Evolutionary conservation across 2,113 vertebrate genomes (phyloP).

Genomic region (Cephalopholis sonnerati): DNA sequence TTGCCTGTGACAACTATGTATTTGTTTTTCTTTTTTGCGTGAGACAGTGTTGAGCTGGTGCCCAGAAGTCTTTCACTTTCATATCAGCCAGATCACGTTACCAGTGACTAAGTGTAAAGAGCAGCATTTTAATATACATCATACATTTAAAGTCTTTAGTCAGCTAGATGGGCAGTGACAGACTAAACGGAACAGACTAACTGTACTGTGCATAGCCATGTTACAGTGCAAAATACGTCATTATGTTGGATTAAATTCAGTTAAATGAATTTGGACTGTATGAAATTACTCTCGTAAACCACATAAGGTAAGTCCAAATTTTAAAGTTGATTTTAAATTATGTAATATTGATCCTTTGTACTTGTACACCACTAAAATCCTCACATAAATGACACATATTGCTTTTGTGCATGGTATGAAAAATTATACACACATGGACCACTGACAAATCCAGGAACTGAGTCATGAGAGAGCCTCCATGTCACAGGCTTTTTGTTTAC

Average conservation of each 20-base stretch:
- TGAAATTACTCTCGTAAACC: conserved; percentile 5
- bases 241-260: background rate
- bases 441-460: background rate
- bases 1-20: background rate
- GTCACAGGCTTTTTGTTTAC: conserved; percentile 47
- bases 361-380: background rate
- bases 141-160: conserved; percentile 1
- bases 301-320: conserved; percentile 1
- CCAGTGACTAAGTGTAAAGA: background rate
- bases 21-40: conserved; percentile 9
- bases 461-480: background rate
- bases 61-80: conserved; percentile 16
- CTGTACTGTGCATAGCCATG: background rate
- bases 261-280: background rate
- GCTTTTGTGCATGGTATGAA: conserved; percentile 12
- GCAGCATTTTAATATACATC: background rate
- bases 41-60: conserved; percentile 20
- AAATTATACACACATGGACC: conserved; percentile 32
- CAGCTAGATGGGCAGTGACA: background rate
- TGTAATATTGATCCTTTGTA: background rate
- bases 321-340: conserved; percentile 1
- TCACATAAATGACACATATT: conserved; percentile 8
- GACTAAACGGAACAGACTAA: background rate
- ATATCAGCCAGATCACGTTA: conserved; percentile 19
- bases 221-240: background rate